Evolutionary conservation across 2,113 vertebrate species (phyloP), one percentile per base, ranked within the genome.

Genomic region (Ammodramus savannarum): DNA sequence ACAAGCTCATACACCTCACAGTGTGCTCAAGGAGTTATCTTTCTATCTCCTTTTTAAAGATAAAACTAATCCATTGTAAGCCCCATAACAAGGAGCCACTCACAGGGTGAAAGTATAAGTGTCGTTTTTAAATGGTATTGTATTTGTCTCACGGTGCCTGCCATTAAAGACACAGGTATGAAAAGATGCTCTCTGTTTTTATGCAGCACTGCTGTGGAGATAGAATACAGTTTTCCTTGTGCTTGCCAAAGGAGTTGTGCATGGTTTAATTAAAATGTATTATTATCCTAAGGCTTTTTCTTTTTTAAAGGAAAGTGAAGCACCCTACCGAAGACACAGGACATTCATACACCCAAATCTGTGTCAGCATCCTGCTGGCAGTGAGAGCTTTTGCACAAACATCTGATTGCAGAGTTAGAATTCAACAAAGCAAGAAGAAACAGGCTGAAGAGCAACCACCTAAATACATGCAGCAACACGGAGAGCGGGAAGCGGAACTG

Each of bases 61-160:
- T 25, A n/a, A 63, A 93, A 69, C 43, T 79, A 94, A 90, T 83
- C 58, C 81, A 94, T 85, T 91, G 81, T 87, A 95, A 94, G 22
- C 46, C 65, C 31, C 57, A 16, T 77, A 90, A 94, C 78, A 87
- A 94, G 71, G 46, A 94, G 18, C 61, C 59, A 77, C 74, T 96
- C 72, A 55, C 31, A 77, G 34, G 36, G 51, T 65, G 71, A 87
- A 83, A 54, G 43, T 80, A 55, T 87, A 91, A 95, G 58, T 74
- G 38, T 8, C 31, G 65, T 43, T 93, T 95, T 85, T 34, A 86
- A 86, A 83, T 58, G 3, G 38, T 44, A 48, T 32, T 84, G 58
- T 81, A 17, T 52, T 41, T 65, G 39, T 84, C 61, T 92, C 69
- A 58, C 41, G 41, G 55, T 36, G 76, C 55, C 32, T 81, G 38